These are phyloP conservation scores for Zenarchopterus dispar DNA, from an alignment of 2,797 vertebrate species.

Conservation along the genomic window DNA sequence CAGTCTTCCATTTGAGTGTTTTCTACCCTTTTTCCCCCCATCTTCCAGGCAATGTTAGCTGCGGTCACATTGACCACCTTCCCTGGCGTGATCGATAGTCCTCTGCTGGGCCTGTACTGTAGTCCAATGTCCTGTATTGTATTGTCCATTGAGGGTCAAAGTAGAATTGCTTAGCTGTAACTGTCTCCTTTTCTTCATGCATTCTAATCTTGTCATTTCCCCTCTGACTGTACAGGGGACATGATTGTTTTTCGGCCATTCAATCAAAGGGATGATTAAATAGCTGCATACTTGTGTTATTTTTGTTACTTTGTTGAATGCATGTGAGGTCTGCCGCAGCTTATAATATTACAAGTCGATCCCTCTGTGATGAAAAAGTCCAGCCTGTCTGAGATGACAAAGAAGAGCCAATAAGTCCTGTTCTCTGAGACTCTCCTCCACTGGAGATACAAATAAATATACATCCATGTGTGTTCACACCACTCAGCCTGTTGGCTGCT, in stretches of 20 bases:
- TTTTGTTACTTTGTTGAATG: constrained; percentile 74
- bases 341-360: constrained; percentile 75
- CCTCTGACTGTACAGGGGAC: constrained; percentile 48
- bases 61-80: constrained; percentile 29
- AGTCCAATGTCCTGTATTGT: constrained; percentile 20
- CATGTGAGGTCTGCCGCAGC: constrained; percentile 60
- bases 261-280: constrained; percentile 78
- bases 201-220: constrained; percentile 55
- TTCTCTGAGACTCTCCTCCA: constrained; percentile 52
- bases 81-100: constrained; percentile 18
- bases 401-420: constrained; percentile 77
- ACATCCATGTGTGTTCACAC: background rate
- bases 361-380: constrained; percentile 71
- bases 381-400: constrained; percentile 72
- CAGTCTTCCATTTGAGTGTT: constrained; percentile 7
- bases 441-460: constrained; percentile 16
- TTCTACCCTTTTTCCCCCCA: constrained; percentile 25
- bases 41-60: constrained; percentile 29
- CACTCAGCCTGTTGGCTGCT: constrained; percentile 19
- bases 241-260: constrained; percentile 50
- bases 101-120: constrained; percentile 20
- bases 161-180: constrained; percentile 33
- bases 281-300: constrained; percentile 82
- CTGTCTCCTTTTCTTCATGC: constrained; percentile 33
- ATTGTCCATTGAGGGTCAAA: constrained; percentile 28